Evolutionary conservation across 1,140 invertebrate species (phyloP).

Genomic region (Trichonephila clavipes): DNA sequence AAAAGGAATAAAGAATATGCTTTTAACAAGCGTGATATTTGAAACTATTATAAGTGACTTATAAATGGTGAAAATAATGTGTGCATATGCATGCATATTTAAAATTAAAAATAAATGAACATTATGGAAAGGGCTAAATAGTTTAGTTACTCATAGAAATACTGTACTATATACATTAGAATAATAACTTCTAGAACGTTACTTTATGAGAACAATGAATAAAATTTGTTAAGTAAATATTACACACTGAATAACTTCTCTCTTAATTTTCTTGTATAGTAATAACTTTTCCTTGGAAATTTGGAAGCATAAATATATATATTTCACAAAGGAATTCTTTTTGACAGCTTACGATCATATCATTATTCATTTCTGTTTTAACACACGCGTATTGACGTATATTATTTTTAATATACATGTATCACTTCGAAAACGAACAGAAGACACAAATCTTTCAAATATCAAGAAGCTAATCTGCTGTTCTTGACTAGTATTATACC

Average conservation of each 20-base stretch:
- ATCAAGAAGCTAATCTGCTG: background rate
- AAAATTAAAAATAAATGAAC: background rate
- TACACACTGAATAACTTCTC: background rate
- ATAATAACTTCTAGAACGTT: background rate
- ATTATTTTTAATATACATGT: background rate
- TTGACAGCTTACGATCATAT: background rate
- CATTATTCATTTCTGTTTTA: background rate
- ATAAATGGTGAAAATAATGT: background rate
- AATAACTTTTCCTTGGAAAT: background rate
- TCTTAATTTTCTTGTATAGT: background rate
- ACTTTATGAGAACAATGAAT: conserved; percentile 14
- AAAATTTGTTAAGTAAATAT: background rate
- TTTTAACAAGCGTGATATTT: background rate
- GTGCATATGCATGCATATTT: background rate
- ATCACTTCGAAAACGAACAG: background rate
- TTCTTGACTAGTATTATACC: background rate
- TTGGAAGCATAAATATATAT: background rate
- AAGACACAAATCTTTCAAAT: background rate
- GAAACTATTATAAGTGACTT: background rate
- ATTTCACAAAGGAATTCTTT: background rate
- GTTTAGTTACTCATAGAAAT: background rate
- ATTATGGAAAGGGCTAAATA: background rate
- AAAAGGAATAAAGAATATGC: background rate
- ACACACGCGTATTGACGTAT: too few species aligned
- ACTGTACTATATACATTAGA: background rate